These are phyloP conservation scores for Corythornis madagascariensis DNA, from an alignment of 2,113 vertebrate genomes.

Conservation along the genomic window DNA sequence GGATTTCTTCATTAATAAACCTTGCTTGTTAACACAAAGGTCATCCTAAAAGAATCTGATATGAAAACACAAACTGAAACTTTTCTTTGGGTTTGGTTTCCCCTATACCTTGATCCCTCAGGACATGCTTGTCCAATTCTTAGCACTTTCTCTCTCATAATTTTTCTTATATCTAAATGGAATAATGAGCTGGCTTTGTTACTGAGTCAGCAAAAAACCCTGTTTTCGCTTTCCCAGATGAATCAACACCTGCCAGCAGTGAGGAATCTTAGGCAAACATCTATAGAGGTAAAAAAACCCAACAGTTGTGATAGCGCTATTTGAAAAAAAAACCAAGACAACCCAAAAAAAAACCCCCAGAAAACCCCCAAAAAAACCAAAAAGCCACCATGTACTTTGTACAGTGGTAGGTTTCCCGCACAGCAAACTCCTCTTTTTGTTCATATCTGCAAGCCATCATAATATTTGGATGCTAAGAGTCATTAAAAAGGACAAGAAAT, in stretches of 20 bases:
- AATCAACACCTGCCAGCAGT: slow-evolving; percentile 9
- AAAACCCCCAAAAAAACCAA: too few species aligned
- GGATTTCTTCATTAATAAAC: background rate
- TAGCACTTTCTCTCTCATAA: background rate
- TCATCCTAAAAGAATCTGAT: background rate
- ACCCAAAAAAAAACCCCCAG: too few species aligned
- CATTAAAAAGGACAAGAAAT: background rate
- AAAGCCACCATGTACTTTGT: background rate
- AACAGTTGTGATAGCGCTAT: background rate
- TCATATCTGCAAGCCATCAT: background rate
- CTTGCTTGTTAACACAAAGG: background rate
- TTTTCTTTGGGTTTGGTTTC: background rate
- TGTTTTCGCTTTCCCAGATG: background rate
- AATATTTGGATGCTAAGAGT: background rate
- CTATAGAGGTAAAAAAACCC: background rate
- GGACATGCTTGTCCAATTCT: background rate
- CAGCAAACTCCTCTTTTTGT: background rate
- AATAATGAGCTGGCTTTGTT: background rate
- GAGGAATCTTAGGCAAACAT: background rate
- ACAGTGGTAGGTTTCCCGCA: background rate
- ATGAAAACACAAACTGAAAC: background rate
- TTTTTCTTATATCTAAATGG: background rate
- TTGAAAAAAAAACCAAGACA: background rate
- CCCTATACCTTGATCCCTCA: background rate
- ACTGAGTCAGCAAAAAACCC: background rate